Conservation (phyloP, 1,140 invertebrate species). For the Plectrocnemia conspersa region DNA sequence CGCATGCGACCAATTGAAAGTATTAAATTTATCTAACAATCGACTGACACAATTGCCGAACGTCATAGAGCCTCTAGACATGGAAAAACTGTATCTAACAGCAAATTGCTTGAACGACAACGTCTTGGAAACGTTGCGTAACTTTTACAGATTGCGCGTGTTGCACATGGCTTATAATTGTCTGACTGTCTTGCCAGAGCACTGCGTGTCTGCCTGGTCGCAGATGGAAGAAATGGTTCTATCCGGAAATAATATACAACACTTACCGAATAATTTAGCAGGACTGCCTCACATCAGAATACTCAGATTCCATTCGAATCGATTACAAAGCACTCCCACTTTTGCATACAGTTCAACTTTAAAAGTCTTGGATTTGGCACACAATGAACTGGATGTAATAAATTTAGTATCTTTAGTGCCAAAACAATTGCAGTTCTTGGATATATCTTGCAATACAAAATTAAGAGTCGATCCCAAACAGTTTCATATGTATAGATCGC, state of each 20-base stretch:
- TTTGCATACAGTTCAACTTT: conserved; percentile 68
- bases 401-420: conserved; percentile 71
- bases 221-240: conserved; percentile 77
- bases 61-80: conserved; percentile 53
- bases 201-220: conserved; percentile 67
- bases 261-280: conserved; percentile 71
- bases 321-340: conserved; percentile 67
- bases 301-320: conserved; percentile 77
- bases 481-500: conserved; percentile 70
- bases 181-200: conserved; percentile 67
- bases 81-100: conserved; percentile 71
- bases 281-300: conserved; percentile 67
- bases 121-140: conserved; percentile 62
- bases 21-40: conserved; percentile 76
- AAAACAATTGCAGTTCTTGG: conserved; percentile 76
- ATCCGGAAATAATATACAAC: conserved; percentile 74
- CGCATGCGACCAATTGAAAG: conserved; percentile 63
- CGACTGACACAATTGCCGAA: conserved; percentile 62
- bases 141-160: conserved; percentile 60
- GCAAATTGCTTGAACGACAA: conserved; percentile 73
- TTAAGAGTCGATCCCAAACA: conserved; percentile 76
- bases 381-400: conserved; percentile 75
- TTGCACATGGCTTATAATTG: conserved; percentile 77
- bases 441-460: conserved; percentile 77
- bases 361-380: conserved; percentile 77